Conservation (phyloP, 2,113 vertebrate genomes). For the Silurus asotus region DNA sequence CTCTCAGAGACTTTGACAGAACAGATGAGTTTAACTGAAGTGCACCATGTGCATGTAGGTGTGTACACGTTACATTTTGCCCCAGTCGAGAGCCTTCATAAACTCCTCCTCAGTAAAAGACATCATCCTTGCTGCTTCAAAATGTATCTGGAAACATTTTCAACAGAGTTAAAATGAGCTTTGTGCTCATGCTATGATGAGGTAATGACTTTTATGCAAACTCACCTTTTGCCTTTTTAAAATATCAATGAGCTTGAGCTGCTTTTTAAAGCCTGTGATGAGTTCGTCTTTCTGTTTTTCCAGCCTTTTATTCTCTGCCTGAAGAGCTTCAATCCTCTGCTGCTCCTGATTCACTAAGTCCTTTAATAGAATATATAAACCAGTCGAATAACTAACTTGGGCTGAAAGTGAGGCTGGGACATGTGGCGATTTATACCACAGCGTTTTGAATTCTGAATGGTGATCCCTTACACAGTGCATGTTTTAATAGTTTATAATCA, state of each 20-base stretch:
- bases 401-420: neutral
- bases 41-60: neutral
- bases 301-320: constrained; percentile 87
- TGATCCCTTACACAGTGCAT: no score
- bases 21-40: neutral
- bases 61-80: constrained; percentile 63
- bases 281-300: constrained; percentile 93
- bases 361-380: constrained; percentile 65
- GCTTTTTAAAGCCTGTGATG: constrained; percentile 89
- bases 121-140: constrained; percentile 92
- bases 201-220: neutral
- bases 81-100: constrained; percentile 91
- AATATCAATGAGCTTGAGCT: constrained; percentile 91
- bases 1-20: neutral
- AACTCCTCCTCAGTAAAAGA: constrained; percentile 97
- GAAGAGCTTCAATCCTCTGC: constrained; percentile 82
- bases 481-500: no score
- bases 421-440: neutral
- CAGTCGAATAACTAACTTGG: neutral
- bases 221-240: constrained; percentile 93
- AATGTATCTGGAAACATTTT: constrained; percentile 84
- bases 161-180: neutral
- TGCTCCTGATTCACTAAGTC: constrained; percentile 81
- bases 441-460: neutral
- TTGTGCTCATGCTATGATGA: neutral